Percentiles rank a stretch among this genome's conserved stretches.
These are phyloP conservation scores for Aurelia sp. DNA, from an alignment of 30 jellyfish, hydroid and myxozoan genomes.

Conservation along the genomic window DNA sequence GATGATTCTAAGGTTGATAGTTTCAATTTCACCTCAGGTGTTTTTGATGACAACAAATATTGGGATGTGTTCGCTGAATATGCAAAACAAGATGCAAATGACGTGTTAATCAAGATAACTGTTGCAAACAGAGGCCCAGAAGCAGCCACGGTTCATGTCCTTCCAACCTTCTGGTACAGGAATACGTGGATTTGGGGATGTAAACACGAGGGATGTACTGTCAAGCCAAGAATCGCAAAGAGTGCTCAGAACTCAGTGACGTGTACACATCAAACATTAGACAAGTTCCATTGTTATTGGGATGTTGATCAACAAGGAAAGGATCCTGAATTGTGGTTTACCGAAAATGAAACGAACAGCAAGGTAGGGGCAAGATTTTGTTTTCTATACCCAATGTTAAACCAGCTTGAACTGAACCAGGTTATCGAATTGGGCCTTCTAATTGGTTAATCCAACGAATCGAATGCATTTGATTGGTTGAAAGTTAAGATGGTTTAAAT, in stretches of 20 bases:
- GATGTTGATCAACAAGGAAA: conserved; percentile 79
- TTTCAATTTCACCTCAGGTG: conserved; percentile 32
- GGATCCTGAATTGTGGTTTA: conserved; percentile 80
- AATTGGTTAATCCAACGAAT: too few relatives aligned
- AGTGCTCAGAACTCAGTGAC: conserved; percentile 59
- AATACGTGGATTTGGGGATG: conserved; percentile 99
- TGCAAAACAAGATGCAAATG: conserved; percentile 79
- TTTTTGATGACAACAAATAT: conserved; percentile 75
- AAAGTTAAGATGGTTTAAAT: too few relatives aligned
- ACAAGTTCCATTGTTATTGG: conserved; percentile 73
- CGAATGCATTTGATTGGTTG: too few relatives aligned
- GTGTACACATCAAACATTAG: conserved; percentile 82
- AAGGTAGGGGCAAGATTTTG: conserved; percentile 18
- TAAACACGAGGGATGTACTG: conserved; percentile 94
- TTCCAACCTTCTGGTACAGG: conserved; percentile 93
- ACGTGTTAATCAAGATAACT: conserved; percentile 77
- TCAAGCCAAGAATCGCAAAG: conserved; percentile 81
- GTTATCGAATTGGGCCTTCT: too few relatives aligned
- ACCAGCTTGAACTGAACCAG: too few relatives aligned
- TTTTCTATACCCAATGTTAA: background rate
- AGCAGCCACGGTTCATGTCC: conserved; percentile 69
- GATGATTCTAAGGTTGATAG: too few relatives aligned
- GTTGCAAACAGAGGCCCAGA: conserved; percentile 91
- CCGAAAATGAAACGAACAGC: conserved; percentile 91
- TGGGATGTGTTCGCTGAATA: conserved; percentile 93